These are phyloP conservation scores for Pipistrellus kuhlii DNA, from an alignment of 2,797 vertebrate species.

Conservation along the genomic window DNA sequence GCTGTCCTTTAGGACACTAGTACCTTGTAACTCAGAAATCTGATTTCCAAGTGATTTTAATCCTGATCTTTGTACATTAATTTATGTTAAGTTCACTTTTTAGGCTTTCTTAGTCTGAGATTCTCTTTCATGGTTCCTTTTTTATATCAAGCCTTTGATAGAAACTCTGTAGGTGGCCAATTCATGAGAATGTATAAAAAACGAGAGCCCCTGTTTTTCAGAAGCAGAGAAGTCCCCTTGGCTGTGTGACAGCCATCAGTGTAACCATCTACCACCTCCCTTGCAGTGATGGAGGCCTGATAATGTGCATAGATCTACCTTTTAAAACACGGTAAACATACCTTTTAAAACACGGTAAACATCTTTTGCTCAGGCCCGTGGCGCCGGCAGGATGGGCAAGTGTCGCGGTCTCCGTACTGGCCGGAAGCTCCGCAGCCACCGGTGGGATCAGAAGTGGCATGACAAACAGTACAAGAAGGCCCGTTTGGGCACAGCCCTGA, in stretches of 20 bases:
- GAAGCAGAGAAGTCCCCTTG: not conserved
- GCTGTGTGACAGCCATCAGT: not conserved
- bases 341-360: not conserved
- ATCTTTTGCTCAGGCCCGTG: too few species aligned
- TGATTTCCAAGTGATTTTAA: conserved; percentile 37
- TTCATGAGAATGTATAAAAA: not conserved
- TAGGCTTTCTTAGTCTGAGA: conserved; percentile 1
- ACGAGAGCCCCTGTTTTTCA: not conserved
- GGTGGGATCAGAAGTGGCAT: too few species aligned
- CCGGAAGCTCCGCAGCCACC: too few species aligned
- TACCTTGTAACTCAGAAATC: not conserved
- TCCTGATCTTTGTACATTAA: not conserved
- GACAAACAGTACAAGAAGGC: too few species aligned
- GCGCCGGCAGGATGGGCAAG: too few species aligned
- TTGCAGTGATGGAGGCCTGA: not conserved
- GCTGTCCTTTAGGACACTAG: not conserved
- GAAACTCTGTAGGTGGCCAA: not conserved
- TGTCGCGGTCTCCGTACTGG: too few species aligned
- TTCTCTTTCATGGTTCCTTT: conserved; percentile 2
- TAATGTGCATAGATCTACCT: not conserved
- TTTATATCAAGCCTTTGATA: conserved; percentile 40
- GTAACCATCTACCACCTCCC: not conserved
- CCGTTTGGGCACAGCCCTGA: too few species aligned
- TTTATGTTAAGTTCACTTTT: conserved; percentile 19
- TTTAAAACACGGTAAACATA: too few species aligned